Percentiles rank a stretch among this genome's conserved stretches.
Evolutionary conservation across 2,888 invertebrate genomes (phyloP).

Genomic region (Eupithecia centaureata): DNA sequence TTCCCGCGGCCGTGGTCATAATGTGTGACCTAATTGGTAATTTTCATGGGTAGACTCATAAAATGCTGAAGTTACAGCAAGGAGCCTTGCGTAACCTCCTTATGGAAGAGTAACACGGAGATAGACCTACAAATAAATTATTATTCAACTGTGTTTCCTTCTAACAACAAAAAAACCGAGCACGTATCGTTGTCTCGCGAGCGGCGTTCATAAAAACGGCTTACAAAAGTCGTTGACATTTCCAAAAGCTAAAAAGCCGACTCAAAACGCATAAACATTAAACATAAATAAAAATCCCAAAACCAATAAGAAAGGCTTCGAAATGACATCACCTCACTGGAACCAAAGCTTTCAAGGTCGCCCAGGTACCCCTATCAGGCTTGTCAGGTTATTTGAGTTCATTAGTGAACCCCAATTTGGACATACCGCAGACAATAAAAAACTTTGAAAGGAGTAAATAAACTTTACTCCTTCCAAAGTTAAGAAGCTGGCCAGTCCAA

Average conservation of each 20-base stretch:
- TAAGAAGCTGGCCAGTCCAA: conserved; percentile 25
- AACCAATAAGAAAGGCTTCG: conserved; percentile 27
- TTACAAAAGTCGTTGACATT: conserved; percentile 34
- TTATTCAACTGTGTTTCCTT: not conserved
- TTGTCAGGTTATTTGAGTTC: conserved; percentile 49
- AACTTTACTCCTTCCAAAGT: conserved; percentile 1
- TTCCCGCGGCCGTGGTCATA: too few species aligned
- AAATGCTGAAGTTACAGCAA: too few species aligned
- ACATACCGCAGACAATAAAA: conserved; percentile 10
- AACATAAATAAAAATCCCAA: conserved; percentile 29
- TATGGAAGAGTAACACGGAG: not conserved
- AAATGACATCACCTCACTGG: conserved; percentile 42
- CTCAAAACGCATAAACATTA: conserved; percentile 36
- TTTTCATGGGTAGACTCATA: too few species aligned
- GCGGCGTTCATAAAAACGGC: conserved; percentile 1
- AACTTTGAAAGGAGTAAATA: not conserved
- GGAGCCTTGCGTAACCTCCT: not conserved
- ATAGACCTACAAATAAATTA: not conserved
- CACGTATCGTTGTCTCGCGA: not conserved
- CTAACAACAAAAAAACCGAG: not conserved
- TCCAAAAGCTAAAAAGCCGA: conserved; percentile 26
- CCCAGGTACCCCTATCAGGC: conserved; percentile 31
- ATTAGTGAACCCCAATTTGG: conserved; percentile 49
- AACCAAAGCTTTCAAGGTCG: conserved; percentile 46
- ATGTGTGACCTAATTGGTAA: too few species aligned